phyloP scores from a whole-genome alignment of 2,113 vertebrate genomes.

The Triplophysa siluroides region DNA sequence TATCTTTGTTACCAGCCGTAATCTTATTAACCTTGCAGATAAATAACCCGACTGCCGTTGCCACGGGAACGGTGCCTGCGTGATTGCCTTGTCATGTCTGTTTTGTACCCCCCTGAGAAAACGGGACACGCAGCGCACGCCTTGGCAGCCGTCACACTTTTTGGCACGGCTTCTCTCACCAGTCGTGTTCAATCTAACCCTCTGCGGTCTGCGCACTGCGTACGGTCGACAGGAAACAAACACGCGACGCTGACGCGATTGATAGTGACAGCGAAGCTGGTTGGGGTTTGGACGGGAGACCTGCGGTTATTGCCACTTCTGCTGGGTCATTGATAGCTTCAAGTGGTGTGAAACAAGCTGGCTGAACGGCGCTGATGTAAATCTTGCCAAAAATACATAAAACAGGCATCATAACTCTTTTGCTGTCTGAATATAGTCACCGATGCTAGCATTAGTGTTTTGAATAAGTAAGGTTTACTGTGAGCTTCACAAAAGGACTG shows the following conservation, averaged over 20 bases:
- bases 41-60: slow-evolving; percentile 72
- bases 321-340: slow-evolving; percentile 36
- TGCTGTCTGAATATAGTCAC: neutral
- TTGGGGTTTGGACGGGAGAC: slow-evolving; percentile 39
- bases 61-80: slow-evolving; percentile 74
- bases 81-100: slow-evolving; percentile 80
- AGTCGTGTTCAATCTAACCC: slow-evolving; percentile 66
- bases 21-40: slow-evolving; percentile 80
- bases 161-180: slow-evolving; percentile 63
- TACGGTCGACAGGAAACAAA: slow-evolving; percentile 62
- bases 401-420: neutral
- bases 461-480: neutral
- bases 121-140: slow-evolving; percentile 65
- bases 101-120: slow-evolving; percentile 73
- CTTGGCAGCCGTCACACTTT: slow-evolving; percentile 71
- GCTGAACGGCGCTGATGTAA: neutral
- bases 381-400: slow-evolving; percentile 1
- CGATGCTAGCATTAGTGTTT: neutral
- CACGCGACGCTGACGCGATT: slow-evolving; percentile 56
- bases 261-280: slow-evolving; percentile 49
- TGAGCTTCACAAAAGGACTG: neutral
- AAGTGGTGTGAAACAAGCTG: slow-evolving; percentile 7
- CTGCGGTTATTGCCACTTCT: slow-evolving; percentile 43
- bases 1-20: slow-evolving; percentile 72
- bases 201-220: slow-evolving; percentile 55